Percentiles rank a stretch among this genome's conserved stretches.
Conservation (phyloP, 2,797 vertebrate species). For the Chiroxiphia lanceolata region DNA sequence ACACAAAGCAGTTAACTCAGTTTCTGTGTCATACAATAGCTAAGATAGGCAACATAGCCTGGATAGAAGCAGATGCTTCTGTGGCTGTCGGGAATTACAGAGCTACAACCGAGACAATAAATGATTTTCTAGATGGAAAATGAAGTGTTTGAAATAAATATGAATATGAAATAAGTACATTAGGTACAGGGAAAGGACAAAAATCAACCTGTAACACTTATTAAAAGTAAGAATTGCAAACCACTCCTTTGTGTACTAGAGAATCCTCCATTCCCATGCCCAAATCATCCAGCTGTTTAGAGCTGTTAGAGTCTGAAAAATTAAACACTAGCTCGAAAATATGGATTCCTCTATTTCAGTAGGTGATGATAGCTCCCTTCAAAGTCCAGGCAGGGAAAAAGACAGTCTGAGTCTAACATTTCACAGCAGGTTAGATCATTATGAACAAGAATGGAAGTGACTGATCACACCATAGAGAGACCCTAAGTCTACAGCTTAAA, state of each 20-base stretch:
- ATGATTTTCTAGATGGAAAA: background rate
- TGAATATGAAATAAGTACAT: background rate
- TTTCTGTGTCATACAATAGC: background rate
- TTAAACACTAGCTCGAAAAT: background rate
- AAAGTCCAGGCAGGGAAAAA: background rate
- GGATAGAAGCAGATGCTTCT: background rate
- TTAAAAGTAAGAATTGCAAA: background rate
- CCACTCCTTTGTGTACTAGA: rapidly evolving
- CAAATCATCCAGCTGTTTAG: background rate
- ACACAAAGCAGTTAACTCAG: background rate
- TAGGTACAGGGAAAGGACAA: background rate
- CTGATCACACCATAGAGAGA: rapidly evolving
- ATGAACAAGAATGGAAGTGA: background rate
- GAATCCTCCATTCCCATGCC: background rate
- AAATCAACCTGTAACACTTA: background rate
- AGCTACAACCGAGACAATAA: background rate
- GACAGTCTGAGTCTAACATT: rapidly evolving
- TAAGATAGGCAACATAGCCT: background rate
- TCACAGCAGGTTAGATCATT: background rate
- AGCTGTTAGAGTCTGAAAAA: background rate
- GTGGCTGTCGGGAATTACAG: background rate
- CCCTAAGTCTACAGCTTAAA: background rate
- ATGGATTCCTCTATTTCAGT: background rate
- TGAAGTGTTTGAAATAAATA: background rate
- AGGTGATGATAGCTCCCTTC: background rate